These are phyloP conservation scores for Empis stercorea DNA, from an alignment of 2,888 invertebrate species.

Conservation along the genomic window DNA sequence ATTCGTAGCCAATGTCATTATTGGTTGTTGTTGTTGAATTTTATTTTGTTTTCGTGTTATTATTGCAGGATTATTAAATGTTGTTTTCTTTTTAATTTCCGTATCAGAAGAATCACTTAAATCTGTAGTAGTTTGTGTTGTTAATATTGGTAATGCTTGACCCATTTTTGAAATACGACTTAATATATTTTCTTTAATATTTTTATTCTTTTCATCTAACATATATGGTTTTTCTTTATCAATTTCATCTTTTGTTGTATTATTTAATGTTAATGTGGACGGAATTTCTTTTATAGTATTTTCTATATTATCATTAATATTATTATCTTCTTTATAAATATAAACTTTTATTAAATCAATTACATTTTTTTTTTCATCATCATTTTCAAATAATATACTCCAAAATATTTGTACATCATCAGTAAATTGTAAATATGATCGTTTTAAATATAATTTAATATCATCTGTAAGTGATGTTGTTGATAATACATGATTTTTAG, in stretches of 20 bases:
- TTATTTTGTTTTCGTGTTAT: slow-evolving; percentile 12
- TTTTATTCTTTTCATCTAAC: slow-evolving; percentile 5
- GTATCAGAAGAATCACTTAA: slow-evolving; percentile 38
- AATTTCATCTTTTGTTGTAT: not conserved
- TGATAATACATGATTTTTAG: slow-evolving; percentile 20
- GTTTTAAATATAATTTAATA: slow-evolving; percentile 16
- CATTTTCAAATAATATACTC: slow-evolving; percentile 40
- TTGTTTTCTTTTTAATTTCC: slow-evolving; percentile 20
- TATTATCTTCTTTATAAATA: slow-evolving; percentile 12
- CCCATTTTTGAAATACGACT: slow-evolving; percentile 47
- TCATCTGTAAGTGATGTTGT: slow-evolving; percentile 15
- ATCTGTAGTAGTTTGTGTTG: slow-evolving; percentile 22
- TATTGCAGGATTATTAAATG: slow-evolving; percentile 10
- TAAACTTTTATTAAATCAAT: slow-evolving; percentile 1
- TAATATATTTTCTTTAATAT: slow-evolving; percentile 18
- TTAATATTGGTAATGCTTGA: slow-evolving; percentile 31
- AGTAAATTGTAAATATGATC: slow-evolving; percentile 29
- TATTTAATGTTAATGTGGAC: slow-evolving; percentile 6
- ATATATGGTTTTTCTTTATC: not conserved
- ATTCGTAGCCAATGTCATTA: slow-evolving; percentile 15
- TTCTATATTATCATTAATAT: slow-evolving; percentile 10
- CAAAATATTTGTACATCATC: slow-evolving; percentile 41
- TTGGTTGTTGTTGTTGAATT: slow-evolving; percentile 15
- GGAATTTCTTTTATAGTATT: slow-evolving; percentile 4
- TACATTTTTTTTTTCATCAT: slow-evolving; percentile 10